A percentile compares a stretch with the other conserved stretches of the same genome.
phyloP scores from a whole-genome alignment of 2,888 invertebrate genomes.

The Phalangium opilio region DNA sequence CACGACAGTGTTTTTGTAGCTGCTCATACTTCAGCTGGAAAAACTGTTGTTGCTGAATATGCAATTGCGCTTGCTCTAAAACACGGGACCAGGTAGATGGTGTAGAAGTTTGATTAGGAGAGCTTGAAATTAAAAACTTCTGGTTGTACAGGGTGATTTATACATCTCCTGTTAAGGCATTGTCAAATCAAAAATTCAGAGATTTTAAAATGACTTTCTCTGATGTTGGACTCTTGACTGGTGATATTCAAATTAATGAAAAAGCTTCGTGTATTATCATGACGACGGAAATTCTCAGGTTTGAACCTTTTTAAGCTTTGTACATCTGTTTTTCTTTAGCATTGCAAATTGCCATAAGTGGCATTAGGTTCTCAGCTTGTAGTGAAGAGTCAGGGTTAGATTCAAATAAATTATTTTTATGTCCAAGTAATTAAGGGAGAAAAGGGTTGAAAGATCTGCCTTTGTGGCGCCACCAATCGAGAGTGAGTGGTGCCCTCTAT shows the following conservation, averaged over 20 bases:
- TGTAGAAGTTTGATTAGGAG: too few species aligned
- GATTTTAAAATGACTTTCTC: constrained; percentile 87
- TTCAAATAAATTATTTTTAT: too few species aligned
- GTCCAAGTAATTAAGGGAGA: too few species aligned
- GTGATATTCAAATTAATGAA: constrained; percentile 87
- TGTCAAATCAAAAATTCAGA: constrained; percentile 96
- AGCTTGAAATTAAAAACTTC: constrained; percentile 1
- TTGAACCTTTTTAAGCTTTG: constrained; percentile 1
- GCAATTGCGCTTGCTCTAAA: constrained; percentile 89
- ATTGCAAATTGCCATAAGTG: too few species aligned
- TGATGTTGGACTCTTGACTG: constrained; percentile 84
- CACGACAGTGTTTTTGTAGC: constrained; percentile 94
- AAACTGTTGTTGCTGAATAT: constrained; percentile 98
- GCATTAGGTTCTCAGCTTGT: too few species aligned
- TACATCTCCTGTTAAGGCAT: constrained; percentile 96
- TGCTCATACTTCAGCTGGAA: constrained; percentile 96
- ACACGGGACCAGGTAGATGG: constrained; percentile 65
- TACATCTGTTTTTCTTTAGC: neutral
- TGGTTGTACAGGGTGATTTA: constrained; percentile 56
- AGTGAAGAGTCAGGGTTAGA: too few species aligned
- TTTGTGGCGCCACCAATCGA: too few species aligned
- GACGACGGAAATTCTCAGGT: constrained; percentile 93
- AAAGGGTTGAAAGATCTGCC: too few species aligned
- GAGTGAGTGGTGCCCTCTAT: too few species aligned
- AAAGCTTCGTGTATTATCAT: constrained; percentile 91